Conservation (phyloP, 2,888 invertebrate genomes). For the Pecten maximus region DNA sequence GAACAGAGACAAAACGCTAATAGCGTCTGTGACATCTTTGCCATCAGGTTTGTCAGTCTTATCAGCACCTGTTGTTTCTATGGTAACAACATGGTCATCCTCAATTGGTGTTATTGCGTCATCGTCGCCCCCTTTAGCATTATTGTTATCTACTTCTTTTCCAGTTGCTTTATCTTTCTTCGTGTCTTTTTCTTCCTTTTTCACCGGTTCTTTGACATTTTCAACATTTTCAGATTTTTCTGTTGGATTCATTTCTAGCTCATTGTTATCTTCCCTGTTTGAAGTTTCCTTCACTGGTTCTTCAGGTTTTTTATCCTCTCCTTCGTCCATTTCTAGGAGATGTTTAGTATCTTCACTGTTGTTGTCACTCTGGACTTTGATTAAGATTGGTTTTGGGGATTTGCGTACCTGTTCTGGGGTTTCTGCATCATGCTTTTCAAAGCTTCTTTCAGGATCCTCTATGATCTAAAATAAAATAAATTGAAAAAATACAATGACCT, state of each 20-base stretch:
- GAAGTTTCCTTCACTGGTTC: not conserved
- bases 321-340: not conserved
- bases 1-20: constrained; percentile 80
- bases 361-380: not conserved
- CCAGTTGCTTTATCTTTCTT: constrained; percentile 30
- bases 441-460: not conserved
- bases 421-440: constrained; percentile 7
- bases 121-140: constrained; percentile 31
- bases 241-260: constrained; percentile 39
- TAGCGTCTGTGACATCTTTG: constrained; percentile 77
- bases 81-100: constrained; percentile 37
- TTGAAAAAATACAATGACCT: not conserved
- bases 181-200: constrained; percentile 19
- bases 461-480: not conserved
- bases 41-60: constrained; percentile 52
- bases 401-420: not conserved
- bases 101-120: not conserved
- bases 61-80: not conserved
- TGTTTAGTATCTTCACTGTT: not conserved
- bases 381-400: not conserved
- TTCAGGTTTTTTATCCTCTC: not conserved
- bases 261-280: not conserved
- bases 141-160: constrained; percentile 42
- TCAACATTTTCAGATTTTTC: constrained; percentile 41
- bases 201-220: constrained; percentile 36